phyloP scores from a whole-genome alignment of 1,140 invertebrate genomes.

The Harpegnathos saltator region DNA sequence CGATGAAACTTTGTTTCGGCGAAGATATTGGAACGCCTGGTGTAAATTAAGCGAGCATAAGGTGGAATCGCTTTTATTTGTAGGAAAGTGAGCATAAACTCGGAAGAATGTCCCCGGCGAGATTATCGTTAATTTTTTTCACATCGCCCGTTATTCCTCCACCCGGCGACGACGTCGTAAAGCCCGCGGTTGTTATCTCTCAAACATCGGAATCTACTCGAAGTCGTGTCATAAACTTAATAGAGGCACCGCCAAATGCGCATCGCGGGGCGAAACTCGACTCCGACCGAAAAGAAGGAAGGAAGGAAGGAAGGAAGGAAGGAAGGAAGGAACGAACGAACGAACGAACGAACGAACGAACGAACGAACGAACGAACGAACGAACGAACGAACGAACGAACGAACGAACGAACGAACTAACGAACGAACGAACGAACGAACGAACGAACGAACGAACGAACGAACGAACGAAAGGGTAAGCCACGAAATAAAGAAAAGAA shows the following conservation, averaged over 20 bases:
- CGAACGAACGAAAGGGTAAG: conserved; percentile 54
- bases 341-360: conserved; percentile 57
- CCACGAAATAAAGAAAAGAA: conserved; percentile 58
- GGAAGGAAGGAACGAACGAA: conserved; percentile 56
- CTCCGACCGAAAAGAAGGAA: conserved; percentile 64
- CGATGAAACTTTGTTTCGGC: conserved; percentile 35
- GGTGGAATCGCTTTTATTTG: conserved; percentile 39
- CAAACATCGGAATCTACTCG: conserved; percentile 67
- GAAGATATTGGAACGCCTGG: conserved; percentile 11
- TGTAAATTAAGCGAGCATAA: conserved; percentile 58
- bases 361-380: conserved; percentile 57
- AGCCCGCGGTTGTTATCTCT: conserved; percentile 58
- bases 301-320: conserved; percentile 59
- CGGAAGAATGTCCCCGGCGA: conserved; percentile 35
- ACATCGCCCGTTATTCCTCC: conserved; percentile 50
- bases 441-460: conserved; percentile 55
- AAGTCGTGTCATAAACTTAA: conserved; percentile 67
- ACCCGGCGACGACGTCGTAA: conserved; percentile 55
- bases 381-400: conserved; percentile 59
- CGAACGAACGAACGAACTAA: conserved; percentile 55
- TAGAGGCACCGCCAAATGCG: conserved; percentile 49
- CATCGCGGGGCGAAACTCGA: conserved; percentile 66
- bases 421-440: conserved; percentile 59
- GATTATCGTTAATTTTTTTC: conserved; percentile 62
- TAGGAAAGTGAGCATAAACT: conserved; percentile 56